Percentiles rank a stretch among this genome's conserved stretches.
phyloP scores from a whole-genome alignment of 1,140 invertebrate genomes.

The Hyphantria cunea region DNA sequence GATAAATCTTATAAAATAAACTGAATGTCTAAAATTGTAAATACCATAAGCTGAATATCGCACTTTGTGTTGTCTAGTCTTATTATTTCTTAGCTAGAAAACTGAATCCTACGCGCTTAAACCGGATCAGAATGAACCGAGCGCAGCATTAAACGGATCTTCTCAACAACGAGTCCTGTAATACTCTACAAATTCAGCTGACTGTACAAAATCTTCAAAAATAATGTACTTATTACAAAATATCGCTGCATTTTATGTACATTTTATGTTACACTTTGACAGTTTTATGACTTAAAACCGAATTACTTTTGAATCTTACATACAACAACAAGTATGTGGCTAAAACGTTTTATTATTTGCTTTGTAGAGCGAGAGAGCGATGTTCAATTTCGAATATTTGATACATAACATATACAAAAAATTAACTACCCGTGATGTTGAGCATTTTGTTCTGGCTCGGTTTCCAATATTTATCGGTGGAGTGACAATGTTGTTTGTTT shows the following conservation, averaged over 20 bases:
- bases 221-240: constrained; percentile 24
- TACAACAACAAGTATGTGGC: neutral
- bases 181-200: constrained; percentile 31
- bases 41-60: constrained; percentile 3
- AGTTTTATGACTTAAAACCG: neutral
- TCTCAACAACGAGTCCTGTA: constrained; percentile 29
- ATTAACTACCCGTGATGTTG: too few relatives aligned
- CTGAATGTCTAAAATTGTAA: too few relatives aligned
- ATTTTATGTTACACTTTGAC: neutral
- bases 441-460: constrained; percentile 15
- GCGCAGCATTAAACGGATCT: constrained; percentile 37
- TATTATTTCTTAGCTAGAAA: constrained; percentile 36
- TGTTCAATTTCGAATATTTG: constrained; percentile 20
- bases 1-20: too few relatives aligned
- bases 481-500: constrained; percentile 43
- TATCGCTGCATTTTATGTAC: constrained; percentile 14
- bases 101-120: constrained; percentile 38
- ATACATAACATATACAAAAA: constrained; percentile 17
- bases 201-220: constrained; percentile 31
- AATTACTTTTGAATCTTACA: neutral
- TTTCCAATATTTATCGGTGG: constrained; percentile 31
- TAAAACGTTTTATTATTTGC: neutral
- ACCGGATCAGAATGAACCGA: constrained; percentile 37
- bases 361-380: constrained; percentile 2
- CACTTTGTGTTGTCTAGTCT: constrained; percentile 30